Base-by-base conservation (phyloP, 2,797 vertebrate genomes). In the Phylloscopus collybita region DNA sequence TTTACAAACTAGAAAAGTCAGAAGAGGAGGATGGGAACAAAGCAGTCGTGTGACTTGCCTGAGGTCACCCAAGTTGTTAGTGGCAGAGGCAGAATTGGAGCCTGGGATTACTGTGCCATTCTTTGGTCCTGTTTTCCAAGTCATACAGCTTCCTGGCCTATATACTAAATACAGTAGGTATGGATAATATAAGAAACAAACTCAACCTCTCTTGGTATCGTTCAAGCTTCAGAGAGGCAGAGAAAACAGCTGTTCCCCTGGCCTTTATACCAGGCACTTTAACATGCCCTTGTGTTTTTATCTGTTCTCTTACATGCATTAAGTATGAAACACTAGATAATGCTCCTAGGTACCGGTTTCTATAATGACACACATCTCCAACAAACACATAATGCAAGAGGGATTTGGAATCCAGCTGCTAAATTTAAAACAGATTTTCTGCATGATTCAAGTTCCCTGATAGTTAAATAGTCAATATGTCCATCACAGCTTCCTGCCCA, bases 1-100 rank as follows among this genome's bases (percentile, higher is more conserved):
- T 93, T 92, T 91, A 21, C 54, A 47, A 92, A 93, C 21, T 25
- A 38, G 80, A 67, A 62, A 65, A 96, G 76, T 84, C 73, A 80
- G 88, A 67, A 20, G 62, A 54, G 21, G 21, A 69, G 67, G 36
- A 32, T 47, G 49, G 47, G 59, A 90, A 54, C 32, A 73, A 60
- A 78, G 60, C 60, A 50, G 74, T 56, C 3, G 1, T 57, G 53
- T 50, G 51, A 75, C 91, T 86, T 71, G 60, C 76, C 67, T 57
- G 53, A 76, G 66, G 64, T 95, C 57, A 78, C 61, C 53, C 65
- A 51, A 26, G 74, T 21, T 51, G 57, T 53, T 84, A 44, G 53
- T 36, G 66, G 71, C 8, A 4, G 64, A 88, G 51, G 18, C 69
- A 86, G 42, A 91, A 45, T 23, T 40, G 80, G 45, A 47, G 38